Base-by-base conservation (phyloP, 2,888 invertebrate genomes). In the Aspidapion aeneum region DNA sequence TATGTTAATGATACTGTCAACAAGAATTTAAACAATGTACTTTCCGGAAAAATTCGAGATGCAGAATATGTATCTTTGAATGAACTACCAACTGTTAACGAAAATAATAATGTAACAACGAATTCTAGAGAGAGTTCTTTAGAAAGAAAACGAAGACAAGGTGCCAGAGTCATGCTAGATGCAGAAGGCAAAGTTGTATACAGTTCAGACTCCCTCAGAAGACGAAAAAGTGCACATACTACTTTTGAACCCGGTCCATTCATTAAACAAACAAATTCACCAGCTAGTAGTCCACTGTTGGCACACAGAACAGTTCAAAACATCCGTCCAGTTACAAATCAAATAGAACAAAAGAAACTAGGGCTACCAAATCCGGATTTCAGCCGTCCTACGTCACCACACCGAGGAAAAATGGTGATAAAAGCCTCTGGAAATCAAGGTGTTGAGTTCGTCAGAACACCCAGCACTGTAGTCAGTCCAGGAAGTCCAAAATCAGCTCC, bases 211-310 rank as follows among this genome's bases (percentile, higher is more conserved):
- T 94, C 93, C 75, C 81, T 94, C 68, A 89, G 88, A 75, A 84
- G 92, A 72, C 83, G 89, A 68, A 91, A 91, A 82, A 90, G 89
- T 65, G 89, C 90, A 17, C 91, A 93, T 74, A 91, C 92, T 49
- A 93, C 93, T 35, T 94, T 94, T 74, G 92, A 91, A 82, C 94
- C 94, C 62, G 94, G 94, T 70, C 93, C 92, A 54, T 91, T 90
- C 77, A 91, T 93, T 20, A 91, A 90, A 80, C 87, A 86, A 73
- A 71, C 75, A 55, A 60, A 64, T 7, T 80, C 80, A 12, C 81
- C 83, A 1, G 78, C 75, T 55, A 78, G 79, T 1, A 86, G 86
- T 72, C 86, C 84, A 57, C 75, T 83, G 50, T 76, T 83, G 5
- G 66, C 67, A 2, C 82, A 81, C 67, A 76, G 84, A 51, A 74